Evolutionary conservation across 2,888 invertebrate genomes (phyloP).

Genomic region (Patella caerulea): DNA sequence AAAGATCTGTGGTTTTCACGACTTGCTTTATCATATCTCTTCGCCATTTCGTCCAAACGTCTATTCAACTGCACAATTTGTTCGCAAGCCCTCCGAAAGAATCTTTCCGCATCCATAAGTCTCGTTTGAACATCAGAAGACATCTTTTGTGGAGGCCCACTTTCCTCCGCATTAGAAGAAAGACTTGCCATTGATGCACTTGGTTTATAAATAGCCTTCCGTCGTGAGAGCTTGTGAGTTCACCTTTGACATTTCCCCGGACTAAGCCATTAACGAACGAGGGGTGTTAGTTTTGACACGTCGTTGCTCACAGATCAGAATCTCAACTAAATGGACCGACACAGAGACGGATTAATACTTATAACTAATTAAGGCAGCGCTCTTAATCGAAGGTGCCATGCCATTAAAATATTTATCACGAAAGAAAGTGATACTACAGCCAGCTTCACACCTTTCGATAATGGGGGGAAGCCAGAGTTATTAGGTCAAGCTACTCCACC

Average conservation of each 20-base stretch:
- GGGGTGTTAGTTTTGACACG: too few relatives aligned
- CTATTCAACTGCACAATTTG: slow-evolving; percentile 52
- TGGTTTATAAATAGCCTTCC: background rate
- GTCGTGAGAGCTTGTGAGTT: background rate
- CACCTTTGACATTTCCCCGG: too few relatives aligned
- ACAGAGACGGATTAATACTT: too few relatives aligned
- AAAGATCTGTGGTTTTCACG: slow-evolving; percentile 51
- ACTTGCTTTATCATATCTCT: slow-evolving; percentile 49
- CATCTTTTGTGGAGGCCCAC: slow-evolving; percentile 5
- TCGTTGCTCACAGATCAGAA: too few relatives aligned
- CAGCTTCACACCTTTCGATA: too few relatives aligned
- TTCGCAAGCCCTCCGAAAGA: slow-evolving; percentile 47
- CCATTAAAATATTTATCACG: too few relatives aligned
- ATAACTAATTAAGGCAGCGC: too few relatives aligned
- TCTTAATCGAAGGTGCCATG: too few relatives aligned
- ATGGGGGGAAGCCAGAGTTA: background rate
- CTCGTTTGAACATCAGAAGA: slow-evolving; percentile 29
- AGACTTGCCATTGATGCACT: background rate
- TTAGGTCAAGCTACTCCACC: background rate
- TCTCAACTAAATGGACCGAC: too few relatives aligned
- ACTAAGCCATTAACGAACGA: too few relatives aligned
- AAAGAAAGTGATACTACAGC: too few relatives aligned
- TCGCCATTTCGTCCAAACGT: slow-evolving; percentile 45
- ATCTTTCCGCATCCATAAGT: slow-evolving; percentile 40
- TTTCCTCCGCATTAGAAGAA: background rate